These are phyloP conservation scores for Acanthosoma haemorrhoidale DNA, from an alignment of 2,888 invertebrate species.

Conservation along the genomic window DNA sequence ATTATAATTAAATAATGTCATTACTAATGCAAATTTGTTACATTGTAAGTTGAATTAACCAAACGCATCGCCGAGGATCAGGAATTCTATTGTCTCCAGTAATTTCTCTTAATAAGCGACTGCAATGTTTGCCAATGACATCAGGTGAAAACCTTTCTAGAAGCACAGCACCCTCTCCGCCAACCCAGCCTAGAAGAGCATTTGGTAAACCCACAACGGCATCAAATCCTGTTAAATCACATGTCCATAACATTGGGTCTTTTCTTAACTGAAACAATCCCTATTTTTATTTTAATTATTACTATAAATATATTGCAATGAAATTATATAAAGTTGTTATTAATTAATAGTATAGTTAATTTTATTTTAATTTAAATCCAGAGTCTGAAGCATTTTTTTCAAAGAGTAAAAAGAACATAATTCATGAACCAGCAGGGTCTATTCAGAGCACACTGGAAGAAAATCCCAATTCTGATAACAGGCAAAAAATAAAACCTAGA, in stretches of 20 bases:
- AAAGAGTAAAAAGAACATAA: background rate
- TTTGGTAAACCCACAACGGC: constrained; percentile 50
- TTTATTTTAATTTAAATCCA: no score
- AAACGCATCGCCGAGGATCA: constrained; percentile 48
- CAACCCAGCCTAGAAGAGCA: constrained; percentile 61
- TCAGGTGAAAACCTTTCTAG: constrained; percentile 53
- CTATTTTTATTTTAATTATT: no score
- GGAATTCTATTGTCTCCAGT: constrained; percentile 48
- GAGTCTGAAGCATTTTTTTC: no score
- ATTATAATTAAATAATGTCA: background rate
- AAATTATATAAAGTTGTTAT: no score
- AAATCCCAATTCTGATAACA: no score
- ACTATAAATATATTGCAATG: no score
- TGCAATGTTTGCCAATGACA: constrained; percentile 52
- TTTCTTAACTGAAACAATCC: constrained; percentile 23
- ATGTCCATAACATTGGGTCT: constrained; percentile 50
- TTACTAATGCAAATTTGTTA: background rate
- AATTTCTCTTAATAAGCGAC: constrained; percentile 47
- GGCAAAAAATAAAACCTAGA: no score
- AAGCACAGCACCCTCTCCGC: constrained; percentile 55
- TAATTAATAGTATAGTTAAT: background rate
- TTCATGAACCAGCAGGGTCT: no score
- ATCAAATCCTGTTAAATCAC: constrained; percentile 61
- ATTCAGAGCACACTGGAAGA: no score
- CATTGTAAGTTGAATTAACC: constrained; percentile 45